Base-by-base conservation (phyloP, 1,140 invertebrate species). In the Eriosoma lanigerum region DNA sequence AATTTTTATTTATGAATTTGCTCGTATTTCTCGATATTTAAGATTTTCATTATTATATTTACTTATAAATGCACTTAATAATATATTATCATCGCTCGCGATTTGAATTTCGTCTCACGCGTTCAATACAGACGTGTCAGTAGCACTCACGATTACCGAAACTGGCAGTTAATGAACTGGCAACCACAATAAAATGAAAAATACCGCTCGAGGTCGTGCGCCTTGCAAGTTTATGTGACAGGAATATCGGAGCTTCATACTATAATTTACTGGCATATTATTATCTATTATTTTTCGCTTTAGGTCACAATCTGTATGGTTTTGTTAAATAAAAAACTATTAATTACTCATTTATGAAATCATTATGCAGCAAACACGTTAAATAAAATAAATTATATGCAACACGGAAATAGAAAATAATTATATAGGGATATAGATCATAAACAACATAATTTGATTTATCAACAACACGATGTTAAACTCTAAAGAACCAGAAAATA, bases 181-280 rank as follows among this genome's bases (percentile, higher is more conserved):
- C 73, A 62, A 62, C 56, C 58, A 60, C 54, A 46, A 78, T 60
- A 46, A 44, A 38, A 78, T 15, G 56, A 38, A 58, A 78, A 78
- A 46, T 46, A 78, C 56, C 54, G 38, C 75, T 78, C 54, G 75
- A 78, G 75, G 75, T 78, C 75, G 54, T 78, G 54, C n/a, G 75
- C 75, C 75, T 62, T 38, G 56, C 56, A 26, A 60, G 56, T 19
- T 62, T 78, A 78, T 78, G 75, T 78, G 75, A 78, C 75, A 26
- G 17, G 75, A 78, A 78, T 78, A 62, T 48, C 38, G 3, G 38
- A 62, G 38, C 56, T 62, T 62, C 75, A n/a, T n/a, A 50, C 17
- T 32, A 62, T 46, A 78, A 78, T 78, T 38, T 19, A 21, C 8
- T 48, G 13, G n/a, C 56, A 26, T 48, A 48, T 78, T 60, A 76